Evolutionary conservation across 2,888 invertebrate genomes (phyloP).

Genomic region (Ectropis crepuscularia): DNA sequence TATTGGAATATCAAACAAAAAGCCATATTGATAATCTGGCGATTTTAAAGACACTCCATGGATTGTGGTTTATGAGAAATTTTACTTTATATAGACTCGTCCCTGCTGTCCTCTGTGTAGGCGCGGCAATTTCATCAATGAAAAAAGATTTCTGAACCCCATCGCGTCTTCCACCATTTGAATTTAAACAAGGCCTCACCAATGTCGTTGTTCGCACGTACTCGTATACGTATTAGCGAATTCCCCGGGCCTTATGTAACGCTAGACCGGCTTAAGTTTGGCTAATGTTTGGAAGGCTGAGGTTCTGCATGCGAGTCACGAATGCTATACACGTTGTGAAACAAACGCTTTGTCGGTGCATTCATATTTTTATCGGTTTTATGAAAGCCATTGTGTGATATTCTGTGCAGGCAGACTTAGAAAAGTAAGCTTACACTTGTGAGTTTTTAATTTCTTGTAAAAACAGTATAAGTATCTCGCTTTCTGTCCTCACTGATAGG

Average conservation of each 20-base stretch:
- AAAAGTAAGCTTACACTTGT: no score
- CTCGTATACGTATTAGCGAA: slow-evolving; percentile 11
- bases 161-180: not conserved
- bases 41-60: no score
- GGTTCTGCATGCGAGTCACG: slow-evolving; percentile 21
- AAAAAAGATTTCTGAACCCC: not conserved
- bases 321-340: slow-evolving; percentile 18
- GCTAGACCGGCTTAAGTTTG: slow-evolving; percentile 11
- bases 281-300: slow-evolving; percentile 25
- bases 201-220: slow-evolving; percentile 13
- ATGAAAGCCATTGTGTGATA: no score
- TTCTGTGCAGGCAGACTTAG: no score
- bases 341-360: slow-evolving; percentile 8
- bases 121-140: not conserved
- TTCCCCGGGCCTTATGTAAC: slow-evolving; percentile 23
- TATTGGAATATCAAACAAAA: no score
- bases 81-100: no score
- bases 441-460: no score
- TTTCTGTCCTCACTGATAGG: no score
- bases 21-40: no score
- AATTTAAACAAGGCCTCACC: slow-evolving; percentile 8
- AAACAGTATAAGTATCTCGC: no score
- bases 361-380: no score
- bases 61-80: no score
- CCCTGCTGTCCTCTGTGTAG: not conserved